phyloP scores from a whole-genome alignment of 2,888 invertebrate species.

The Callosobruchus maculatus region DNA sequence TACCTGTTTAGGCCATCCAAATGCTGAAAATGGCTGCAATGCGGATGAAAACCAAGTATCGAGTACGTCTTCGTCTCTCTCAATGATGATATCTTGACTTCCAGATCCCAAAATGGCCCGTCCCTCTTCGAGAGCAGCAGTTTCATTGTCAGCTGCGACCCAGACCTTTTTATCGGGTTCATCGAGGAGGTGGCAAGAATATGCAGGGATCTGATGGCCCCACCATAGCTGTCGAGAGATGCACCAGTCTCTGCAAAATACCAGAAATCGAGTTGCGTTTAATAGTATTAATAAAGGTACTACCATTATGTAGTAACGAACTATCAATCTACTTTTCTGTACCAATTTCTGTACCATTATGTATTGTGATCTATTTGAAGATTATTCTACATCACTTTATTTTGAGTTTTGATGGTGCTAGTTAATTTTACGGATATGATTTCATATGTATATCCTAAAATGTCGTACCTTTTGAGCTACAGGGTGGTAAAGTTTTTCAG shows the following conservation, averaged over 20 bases:
- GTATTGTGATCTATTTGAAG: too few species aligned
- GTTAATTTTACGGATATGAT: too few species aligned
- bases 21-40: constrained; percentile 92
- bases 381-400: too few species aligned
- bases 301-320: too few species aligned
- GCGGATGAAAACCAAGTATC: constrained; percentile 99
- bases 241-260: constrained; percentile 84
- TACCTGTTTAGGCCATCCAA: constrained; percentile 90
- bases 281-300: too few species aligned
- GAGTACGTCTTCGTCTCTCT: constrained; percentile 91
- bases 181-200: constrained; percentile 46
- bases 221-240: constrained; percentile 98
- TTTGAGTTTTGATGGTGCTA: too few species aligned
- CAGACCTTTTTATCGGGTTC: constrained; percentile 28
- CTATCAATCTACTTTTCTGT: too few species aligned
- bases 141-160: constrained; percentile 51
- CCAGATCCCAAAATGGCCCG: constrained; percentile 58
- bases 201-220: constrained; percentile 98
- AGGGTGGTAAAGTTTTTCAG: too few species aligned
- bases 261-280: too few species aligned
- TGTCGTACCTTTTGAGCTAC: too few species aligned
- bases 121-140: constrained; percentile 79
- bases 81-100: constrained; percentile 54
- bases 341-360: too few species aligned
- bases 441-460: too few species aligned